A percentile compares a stretch with the other conserved stretches of the same genome.
phyloP scores from a whole-genome alignment of 1,140 invertebrate species.

The Sitobion miscanthi region DNA sequence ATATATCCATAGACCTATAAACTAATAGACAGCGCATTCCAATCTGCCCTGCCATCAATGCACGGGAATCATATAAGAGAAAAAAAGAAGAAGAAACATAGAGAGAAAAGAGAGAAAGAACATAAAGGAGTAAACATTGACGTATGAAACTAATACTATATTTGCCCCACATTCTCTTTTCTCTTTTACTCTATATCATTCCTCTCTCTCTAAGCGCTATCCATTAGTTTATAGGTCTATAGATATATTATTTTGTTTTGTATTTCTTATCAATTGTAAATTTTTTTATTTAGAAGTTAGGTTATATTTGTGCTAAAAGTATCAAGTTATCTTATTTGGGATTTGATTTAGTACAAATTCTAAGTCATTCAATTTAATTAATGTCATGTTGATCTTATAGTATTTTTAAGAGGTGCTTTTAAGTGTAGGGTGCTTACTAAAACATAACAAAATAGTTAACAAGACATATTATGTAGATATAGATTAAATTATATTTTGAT shows the following conservation, averaged over 20 bases:
- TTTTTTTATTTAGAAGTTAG: not conserved
- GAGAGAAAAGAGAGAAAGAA: no score
- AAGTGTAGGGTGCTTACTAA: constrained; percentile 31
- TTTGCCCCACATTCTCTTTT: no score
- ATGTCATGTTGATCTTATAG: not conserved
- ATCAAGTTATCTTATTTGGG: not conserved
- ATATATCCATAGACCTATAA: not conserved
- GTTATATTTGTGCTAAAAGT: not conserved
- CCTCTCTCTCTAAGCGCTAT: no score
- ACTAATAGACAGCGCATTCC: no score
- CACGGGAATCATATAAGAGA: no score
- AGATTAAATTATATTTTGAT: constrained; percentile 14
- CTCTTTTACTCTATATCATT: no score
- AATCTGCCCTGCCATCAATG: no score
- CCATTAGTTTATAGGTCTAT: no score
- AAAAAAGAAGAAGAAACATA: no score
- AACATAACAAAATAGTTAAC: not conserved
- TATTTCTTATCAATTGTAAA: not conserved
- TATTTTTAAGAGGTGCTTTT: constrained; percentile 40
- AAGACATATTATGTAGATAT: not conserved
- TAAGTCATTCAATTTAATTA: not conserved
- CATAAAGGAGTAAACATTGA: no score
- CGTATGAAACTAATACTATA: no score
- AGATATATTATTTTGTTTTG: not conserved
- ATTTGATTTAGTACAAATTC: not conserved